phyloP scores from a whole-genome alignment of 1,140 invertebrate genomes.

The Odontomachus brunneus region DNA sequence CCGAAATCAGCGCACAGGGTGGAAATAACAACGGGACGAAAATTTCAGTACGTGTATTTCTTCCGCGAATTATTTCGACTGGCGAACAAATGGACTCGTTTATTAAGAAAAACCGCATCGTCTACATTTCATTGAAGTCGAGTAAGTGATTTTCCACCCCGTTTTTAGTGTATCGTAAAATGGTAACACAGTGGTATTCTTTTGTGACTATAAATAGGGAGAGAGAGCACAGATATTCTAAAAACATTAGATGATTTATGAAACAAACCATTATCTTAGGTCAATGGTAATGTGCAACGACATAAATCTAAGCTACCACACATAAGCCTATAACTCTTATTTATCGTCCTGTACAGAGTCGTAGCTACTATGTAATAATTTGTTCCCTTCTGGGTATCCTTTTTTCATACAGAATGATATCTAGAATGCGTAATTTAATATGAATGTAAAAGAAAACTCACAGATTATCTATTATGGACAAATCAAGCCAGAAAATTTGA shows the following conservation, averaged over 20 bases:
- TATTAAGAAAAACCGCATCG: background rate
- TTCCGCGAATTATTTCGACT: background rate
- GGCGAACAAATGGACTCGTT: background rate
- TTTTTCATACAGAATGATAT: background rate
- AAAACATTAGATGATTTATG: background rate
- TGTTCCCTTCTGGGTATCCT: background rate
- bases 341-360: background rate
- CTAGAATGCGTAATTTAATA: background rate
- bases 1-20: background rate
- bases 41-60: background rate
- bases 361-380: background rate
- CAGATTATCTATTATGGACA: too few relatives aligned
- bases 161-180: background rate
- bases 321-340: background rate
- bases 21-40: slow-evolving; percentile 3
- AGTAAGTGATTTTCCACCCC: slow-evolving; percentile 1
- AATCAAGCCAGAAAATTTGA: background rate
- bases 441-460: background rate
- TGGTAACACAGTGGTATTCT: background rate
- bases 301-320: too few relatives aligned
- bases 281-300: too few relatives aligned
- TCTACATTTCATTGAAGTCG: background rate
- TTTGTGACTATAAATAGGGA: too few relatives aligned
- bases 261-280: background rate
- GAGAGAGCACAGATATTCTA: too few relatives aligned